Evolutionary conservation across 2,113 vertebrate genomes (phyloP).

Genomic region (Triplophysa rosa): DNA sequence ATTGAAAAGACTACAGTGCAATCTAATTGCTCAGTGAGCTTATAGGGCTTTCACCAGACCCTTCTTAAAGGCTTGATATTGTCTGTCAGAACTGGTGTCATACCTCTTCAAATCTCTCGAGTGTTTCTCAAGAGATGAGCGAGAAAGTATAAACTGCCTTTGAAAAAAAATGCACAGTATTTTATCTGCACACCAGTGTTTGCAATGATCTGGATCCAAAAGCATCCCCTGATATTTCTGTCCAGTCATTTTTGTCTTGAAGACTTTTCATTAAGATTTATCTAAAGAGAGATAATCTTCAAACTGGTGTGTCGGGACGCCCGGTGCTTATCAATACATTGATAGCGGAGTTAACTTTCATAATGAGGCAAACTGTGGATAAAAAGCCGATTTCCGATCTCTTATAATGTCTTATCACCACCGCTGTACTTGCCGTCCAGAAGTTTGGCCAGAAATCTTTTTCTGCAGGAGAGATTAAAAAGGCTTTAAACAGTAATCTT

Average conservation of each 20-base stretch:
- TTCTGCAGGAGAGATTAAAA: conserved; percentile 89
- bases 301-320: conserved; percentile 16
- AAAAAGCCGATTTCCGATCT: conserved; percentile 72
- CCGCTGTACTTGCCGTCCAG: conserved; percentile 81
- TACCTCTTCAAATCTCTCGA: conserved; percentile 15
- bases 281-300: conserved; percentile 50
- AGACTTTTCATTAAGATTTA: conserved; percentile 13
- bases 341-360: conserved; percentile 37
- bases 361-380: conserved; percentile 52
- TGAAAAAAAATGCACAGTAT: not conserved
- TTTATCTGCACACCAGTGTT: not conserved
- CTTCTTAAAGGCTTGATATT: not conserved
- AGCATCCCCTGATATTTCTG: conserved; percentile 7
- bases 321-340: conserved; percentile 52
- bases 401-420: conserved; percentile 79
- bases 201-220: not conserved
- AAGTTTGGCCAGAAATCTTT: conserved; percentile 85
- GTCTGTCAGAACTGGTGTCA: conserved; percentile 10
- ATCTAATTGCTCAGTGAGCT: conserved; percentile 9
- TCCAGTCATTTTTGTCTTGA: not conserved
- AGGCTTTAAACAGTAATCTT: conserved; percentile 96
- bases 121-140: not conserved
- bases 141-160: not conserved
- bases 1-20: conserved; percentile 16
- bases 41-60: not conserved